phyloP scores from a whole-genome alignment of 2,797 vertebrate species.

The Tauraco hartlaubi region DNA sequence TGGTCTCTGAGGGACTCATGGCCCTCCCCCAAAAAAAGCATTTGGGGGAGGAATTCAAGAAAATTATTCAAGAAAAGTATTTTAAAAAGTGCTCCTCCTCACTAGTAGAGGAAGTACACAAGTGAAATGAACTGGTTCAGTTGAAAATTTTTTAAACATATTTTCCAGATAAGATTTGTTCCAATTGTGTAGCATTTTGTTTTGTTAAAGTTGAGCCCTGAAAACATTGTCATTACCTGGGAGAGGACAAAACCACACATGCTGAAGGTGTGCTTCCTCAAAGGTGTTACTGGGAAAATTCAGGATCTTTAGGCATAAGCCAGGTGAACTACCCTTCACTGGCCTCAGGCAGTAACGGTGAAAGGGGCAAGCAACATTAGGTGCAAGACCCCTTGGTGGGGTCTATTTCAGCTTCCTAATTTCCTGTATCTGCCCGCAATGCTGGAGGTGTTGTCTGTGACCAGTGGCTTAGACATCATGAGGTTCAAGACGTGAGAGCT shows the following conservation, averaged over 20 bases:
- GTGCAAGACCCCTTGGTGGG: neutral
- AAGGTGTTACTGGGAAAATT: neutral
- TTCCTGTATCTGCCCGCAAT: neutral
- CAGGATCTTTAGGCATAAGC: neutral
- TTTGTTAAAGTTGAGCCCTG: neutral
- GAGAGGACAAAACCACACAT: neutral
- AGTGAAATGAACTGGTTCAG: neutral
- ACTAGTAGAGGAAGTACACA: neutral
- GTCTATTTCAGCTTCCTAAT: neutral
- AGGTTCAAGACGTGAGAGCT: neutral
- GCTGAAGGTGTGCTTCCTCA: neutral
- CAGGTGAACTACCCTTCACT: neutral
- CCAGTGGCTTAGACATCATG: neutral
- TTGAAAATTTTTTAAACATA: neutral
- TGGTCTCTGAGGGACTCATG: neutral
- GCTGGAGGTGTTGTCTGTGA: neutral
- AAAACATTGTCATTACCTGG: neutral
- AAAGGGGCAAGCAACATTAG: neutral
- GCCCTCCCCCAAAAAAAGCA: neutral
- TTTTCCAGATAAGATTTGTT: neutral
- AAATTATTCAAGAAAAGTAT: slow-evolving; percentile 17
- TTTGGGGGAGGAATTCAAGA: neutral
- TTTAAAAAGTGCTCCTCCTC: neutral
- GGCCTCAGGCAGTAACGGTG: neutral
- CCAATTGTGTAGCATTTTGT: neutral